These are phyloP conservation scores for Callipepla squamata DNA, from an alignment of 2,113 vertebrate genomes.

Conservation along the genomic window DNA sequence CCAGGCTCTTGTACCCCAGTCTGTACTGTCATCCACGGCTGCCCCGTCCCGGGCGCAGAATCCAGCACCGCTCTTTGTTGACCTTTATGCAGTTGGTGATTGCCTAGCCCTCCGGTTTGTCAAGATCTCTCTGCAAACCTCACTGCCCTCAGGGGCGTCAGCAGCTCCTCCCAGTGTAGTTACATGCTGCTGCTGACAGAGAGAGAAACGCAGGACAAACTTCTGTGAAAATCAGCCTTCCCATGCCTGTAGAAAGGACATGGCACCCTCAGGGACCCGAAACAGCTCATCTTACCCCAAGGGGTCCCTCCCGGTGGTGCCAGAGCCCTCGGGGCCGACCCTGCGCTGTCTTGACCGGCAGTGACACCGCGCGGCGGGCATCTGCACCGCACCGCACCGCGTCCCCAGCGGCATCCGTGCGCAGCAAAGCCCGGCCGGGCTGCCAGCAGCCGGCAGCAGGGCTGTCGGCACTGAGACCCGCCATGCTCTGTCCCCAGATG, in stretches of 20 bases:
- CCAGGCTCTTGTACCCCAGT: too few species aligned
- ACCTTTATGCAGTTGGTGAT: not conserved
- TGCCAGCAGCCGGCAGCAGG: not conserved
- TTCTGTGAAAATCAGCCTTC: not conserved
- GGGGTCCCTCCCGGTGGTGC: not conserved
- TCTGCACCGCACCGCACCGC: not conserved
- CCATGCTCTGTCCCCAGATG: too few species aligned
- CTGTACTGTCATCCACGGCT: too few species aligned
- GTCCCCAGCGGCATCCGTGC: too few species aligned
- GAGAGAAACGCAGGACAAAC: not conserved
- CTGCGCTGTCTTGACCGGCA: not conserved
- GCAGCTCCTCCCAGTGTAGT: not conserved
- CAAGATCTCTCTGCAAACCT: not conserved
- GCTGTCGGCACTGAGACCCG: not conserved
- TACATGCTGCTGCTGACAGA: not conserved
- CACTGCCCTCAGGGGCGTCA: not conserved
- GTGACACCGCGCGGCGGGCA: constrained; percentile 51
- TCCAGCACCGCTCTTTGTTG: not conserved
- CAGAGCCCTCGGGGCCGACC: not conserved
- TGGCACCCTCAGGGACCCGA: not conserved
- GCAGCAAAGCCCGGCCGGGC: not conserved
- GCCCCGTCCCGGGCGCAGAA: not conserved
- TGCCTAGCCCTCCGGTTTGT: not conserved
- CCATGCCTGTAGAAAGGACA: not conserved
- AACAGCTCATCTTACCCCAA: not conserved